Evolutionary conservation across 2,797 vertebrate species (phyloP).

Genomic region (Poeciliopsis infans): DNA sequence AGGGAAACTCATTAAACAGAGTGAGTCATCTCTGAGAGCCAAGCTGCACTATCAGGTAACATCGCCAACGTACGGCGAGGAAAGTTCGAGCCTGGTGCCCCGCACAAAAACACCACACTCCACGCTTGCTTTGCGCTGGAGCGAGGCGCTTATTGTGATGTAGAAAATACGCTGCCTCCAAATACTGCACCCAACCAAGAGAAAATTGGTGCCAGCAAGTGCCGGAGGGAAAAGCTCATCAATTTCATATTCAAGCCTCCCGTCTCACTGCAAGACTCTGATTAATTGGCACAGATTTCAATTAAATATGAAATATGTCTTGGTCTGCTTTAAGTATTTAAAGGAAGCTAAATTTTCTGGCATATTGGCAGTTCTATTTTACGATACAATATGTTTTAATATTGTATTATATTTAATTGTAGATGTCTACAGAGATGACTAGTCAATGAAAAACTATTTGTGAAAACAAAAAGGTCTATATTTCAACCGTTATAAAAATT

Average conservation of each 20-base stretch:
- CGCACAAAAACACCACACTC: not conserved
- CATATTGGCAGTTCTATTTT: not conserved
- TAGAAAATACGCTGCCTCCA: constrained; percentile 7
- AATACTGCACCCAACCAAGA: not conserved
- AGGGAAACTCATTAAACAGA: constrained; percentile 73
- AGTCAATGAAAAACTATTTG: not conserved
- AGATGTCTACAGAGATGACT: not conserved
- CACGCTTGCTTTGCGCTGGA: not conserved
- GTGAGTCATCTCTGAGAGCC: constrained; percentile 62
- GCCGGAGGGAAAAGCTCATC: not conserved
- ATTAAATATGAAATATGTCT: not conserved
- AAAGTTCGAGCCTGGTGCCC: constrained; percentile 41
- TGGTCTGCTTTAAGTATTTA: not conserved
- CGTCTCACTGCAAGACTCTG: not conserved
- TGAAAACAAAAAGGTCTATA: not conserved
- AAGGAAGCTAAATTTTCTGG: not conserved
- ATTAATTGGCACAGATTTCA: not conserved
- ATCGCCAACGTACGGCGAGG: constrained; percentile 38
- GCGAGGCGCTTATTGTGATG: not conserved
- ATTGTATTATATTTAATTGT: not conserved
- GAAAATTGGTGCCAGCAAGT: not conserved
- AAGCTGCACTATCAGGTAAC: constrained; percentile 71
- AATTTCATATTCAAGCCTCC: not conserved
- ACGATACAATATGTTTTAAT: not conserved
- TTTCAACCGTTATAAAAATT: not conserved